phyloP scores from a whole-genome alignment of 2,888 invertebrate species.

The Dryocosmus kuriphilus region DNA sequence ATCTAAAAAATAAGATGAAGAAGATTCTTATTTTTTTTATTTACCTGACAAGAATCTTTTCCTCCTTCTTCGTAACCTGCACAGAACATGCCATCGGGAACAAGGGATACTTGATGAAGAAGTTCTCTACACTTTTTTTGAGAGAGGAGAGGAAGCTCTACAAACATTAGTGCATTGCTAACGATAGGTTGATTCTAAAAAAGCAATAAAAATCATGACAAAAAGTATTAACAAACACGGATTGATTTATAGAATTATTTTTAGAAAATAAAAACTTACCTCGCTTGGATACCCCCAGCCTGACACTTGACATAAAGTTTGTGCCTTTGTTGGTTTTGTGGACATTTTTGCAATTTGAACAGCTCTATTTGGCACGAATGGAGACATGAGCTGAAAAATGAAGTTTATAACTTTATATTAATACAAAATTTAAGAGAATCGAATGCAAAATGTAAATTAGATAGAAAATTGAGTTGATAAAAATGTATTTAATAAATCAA shows the following conservation, averaged over 20 bases:
- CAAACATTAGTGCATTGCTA: conserved; percentile 65
- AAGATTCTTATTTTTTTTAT: neutral
- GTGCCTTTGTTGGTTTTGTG: conserved; percentile 82
- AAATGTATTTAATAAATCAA: neutral
- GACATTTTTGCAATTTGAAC: neutral
- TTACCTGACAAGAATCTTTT: conserved; percentile 70
- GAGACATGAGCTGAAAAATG: neutral
- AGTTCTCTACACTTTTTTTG: conserved; percentile 57
- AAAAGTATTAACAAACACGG: too few species aligned
- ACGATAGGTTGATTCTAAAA: conserved; percentile 5
- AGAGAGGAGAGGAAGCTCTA: conserved; percentile 65
- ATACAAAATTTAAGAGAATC: neutral
- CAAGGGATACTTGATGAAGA: conserved; percentile 51
- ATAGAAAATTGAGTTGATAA: neutral
- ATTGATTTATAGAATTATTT: neutral
- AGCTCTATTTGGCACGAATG: neutral
- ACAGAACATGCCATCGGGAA: conserved; percentile 66
- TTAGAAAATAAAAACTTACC: conserved; percentile 35
- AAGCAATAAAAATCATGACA: too few species aligned
- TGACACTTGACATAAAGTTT: conserved; percentile 74
- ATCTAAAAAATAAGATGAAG: neutral
- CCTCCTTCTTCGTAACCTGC: conserved; percentile 69
- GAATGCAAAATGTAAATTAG: too few species aligned
- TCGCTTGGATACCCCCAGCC: conserved; percentile 45
- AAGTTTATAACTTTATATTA: neutral